Evolutionary conservation across 2,888 invertebrate species (phyloP), one percentile per base, ranked within the genome.

Genomic region (Zaprionus lineosus): DNA sequence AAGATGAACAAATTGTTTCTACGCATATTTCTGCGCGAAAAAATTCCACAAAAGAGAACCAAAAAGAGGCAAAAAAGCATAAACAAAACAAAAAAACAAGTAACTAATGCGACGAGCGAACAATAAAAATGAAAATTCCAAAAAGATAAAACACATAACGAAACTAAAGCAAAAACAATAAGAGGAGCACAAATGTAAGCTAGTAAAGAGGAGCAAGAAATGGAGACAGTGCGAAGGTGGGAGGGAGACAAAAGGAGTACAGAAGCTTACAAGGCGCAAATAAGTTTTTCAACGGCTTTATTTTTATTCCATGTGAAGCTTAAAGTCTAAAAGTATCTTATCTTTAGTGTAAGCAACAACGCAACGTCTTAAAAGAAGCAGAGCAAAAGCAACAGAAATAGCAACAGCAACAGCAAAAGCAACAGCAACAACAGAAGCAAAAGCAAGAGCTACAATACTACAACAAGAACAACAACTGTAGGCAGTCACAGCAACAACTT

Each of bases 301-400:
- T 65, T 65, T 68, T 78, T 60, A 76, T 79, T 66, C 76, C 77
- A 71, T 71, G 71, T 53, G 28, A 59, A 66, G 82, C 82, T 77
- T 81, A 74, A 77, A 81, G 74, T 81, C 74, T 64, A 69, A 68
- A 68, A 74, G 55, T 70, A 46, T 65, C 70, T 70, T 70, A 65
- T 70, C 69, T 69, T 39, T 14, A 11, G 34, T 15, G 43, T 50
- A 34, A 51, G 55, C 53, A 51, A 36, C 51, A 46, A 66, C 67
- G 61, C 50, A 63, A 58, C 57, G 50, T 53, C 66, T 65, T 61
- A 56, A 66, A 47, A 60, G 66, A 46, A 66, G 28, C 65, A 31
- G 46, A 24, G 64, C 39, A 24, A 40, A 36, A 33, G 19, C 44
- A 26, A 46, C 53, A 37, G 14, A 12, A 9, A 14, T 6, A 43